These are phyloP conservation scores for Phyllostomus discolor DNA, from an alignment of 2,113 vertebrate genomes.

Conservation along the genomic window DNA sequence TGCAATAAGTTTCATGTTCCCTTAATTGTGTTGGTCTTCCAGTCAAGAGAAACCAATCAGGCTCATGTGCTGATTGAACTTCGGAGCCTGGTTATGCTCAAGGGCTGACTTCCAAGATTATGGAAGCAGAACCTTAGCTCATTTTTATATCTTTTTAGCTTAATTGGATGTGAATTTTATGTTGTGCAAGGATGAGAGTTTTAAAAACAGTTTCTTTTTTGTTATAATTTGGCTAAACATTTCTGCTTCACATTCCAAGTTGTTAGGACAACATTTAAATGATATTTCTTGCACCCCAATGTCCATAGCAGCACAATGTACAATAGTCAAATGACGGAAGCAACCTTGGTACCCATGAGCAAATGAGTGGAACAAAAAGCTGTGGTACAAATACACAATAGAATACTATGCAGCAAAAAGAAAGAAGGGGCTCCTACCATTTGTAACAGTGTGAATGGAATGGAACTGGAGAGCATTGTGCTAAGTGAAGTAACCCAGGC, in stretches of 20 bases:
- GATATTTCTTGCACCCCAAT: neutral
- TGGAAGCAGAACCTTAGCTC: neutral
- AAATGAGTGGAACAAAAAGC: too few relatives aligned
- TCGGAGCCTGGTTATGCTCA: neutral
- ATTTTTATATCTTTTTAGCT: conserved; percentile 36
- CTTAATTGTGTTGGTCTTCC: neutral
- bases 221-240: conserved; percentile 22
- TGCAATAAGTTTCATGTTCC: neutral
- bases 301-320: too few relatives aligned
- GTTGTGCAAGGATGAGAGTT: neutral
- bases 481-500: too few relatives aligned
- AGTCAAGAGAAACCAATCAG: neutral
- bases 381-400: too few relatives aligned
- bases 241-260: conserved; percentile 13
- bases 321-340: too few relatives aligned
- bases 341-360: too few relatives aligned
- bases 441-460: too few relatives aligned
- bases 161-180: conserved; percentile 47
- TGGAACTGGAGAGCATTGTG: too few relatives aligned
- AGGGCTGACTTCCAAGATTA: conserved; percentile 30
- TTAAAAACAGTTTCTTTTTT: conserved; percentile 14
- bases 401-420: too few relatives aligned
- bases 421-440: too few relatives aligned
- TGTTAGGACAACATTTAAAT: conserved; percentile 26
- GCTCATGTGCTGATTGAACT: neutral